Conservation (phyloP, 2,888 invertebrate genomes). For the Tetranychus truncatus region DNA sequence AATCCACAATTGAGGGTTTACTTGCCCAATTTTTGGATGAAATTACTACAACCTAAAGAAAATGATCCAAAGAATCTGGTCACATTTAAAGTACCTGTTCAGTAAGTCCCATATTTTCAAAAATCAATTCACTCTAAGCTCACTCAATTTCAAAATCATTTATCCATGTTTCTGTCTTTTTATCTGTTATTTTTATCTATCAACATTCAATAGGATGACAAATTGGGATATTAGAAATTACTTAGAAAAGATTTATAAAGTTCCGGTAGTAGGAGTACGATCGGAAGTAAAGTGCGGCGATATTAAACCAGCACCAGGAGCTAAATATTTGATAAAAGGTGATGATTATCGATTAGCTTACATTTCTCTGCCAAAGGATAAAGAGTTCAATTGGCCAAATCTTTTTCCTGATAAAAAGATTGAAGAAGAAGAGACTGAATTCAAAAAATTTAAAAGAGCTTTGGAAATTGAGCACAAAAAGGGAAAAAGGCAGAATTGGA, state of each 20-base stretch:
- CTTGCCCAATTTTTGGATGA: slow-evolving; percentile 94
- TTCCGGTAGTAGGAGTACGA: slow-evolving; percentile 56
- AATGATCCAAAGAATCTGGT: slow-evolving; percentile 55
- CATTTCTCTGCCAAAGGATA: slow-evolving; percentile 50
- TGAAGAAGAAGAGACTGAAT: slow-evolving; percentile 39
- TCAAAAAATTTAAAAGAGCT: neutral
- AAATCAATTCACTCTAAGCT: neutral
- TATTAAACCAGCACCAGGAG: slow-evolving; percentile 41
- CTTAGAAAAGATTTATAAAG: slow-evolving; percentile 79
- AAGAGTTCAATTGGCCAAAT: slow-evolving; percentile 57
- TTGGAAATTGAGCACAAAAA: slow-evolving; percentile 10
- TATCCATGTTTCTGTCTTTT: neutral
- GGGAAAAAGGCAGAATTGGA: slow-evolving; percentile 21
- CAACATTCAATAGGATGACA: slow-evolving; percentile 50
- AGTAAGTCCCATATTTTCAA: slow-evolving; percentile 35
- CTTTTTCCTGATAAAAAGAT: slow-evolving; percentile 39
- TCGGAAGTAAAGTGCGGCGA: slow-evolving; percentile 45
- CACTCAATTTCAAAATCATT: neutral
- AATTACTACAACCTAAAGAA: slow-evolving; percentile 49
- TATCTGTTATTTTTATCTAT: slow-evolving; percentile 13
- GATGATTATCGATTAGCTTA: slow-evolving; percentile 64
- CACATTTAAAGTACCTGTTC: slow-evolving; percentile 70
- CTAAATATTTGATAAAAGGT: slow-evolving; percentile 49
- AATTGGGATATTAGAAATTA: slow-evolving; percentile 73
- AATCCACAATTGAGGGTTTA: slow-evolving; percentile 83